Base-by-base conservation (phyloP, 2,113 vertebrate species). In the Prunella himalayana region DNA sequence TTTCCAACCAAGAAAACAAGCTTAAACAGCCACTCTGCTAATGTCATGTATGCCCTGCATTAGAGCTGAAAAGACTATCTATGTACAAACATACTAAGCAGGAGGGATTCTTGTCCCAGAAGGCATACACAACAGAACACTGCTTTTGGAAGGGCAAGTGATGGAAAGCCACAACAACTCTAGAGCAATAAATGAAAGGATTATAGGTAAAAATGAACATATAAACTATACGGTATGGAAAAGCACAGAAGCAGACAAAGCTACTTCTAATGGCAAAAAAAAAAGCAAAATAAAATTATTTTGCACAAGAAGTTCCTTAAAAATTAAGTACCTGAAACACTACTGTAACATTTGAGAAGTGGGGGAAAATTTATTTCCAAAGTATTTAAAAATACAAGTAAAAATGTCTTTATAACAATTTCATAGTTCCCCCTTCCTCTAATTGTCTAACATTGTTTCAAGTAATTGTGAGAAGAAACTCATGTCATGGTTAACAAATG, bases 341-440 rank as follows among this genome's bases (percentile, higher is more conserved):
- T 71, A 37, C 13, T 28, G 31, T 68, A 86, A 83, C 15, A 66
- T 13, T 75, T 94, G 24, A 73, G 11, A 78, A 60, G 18, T 12
- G 11, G 8, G 0, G 1, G 3, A 10, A 50, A 27, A 56, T 1
- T 8, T n/a, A 13, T 22, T 56, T 11, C 5, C 1, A 4, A 86
- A 31, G 15, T 77, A 64, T 28, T 47, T 83, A 72, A 82, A 72
- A 88, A 64, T 19, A 65, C 4, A 75, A 76, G 16, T 47, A 47
- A 86, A 88, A 91, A 56, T 8, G 5, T 37, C 24, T 92, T 82
- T 31, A 47, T 7, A 25, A 54, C 31, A 89, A 51, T 6, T 82
- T 24, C 30, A 66, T 21, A 49, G 53, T 3, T 51, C 7, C 7
- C 23, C 18, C 7, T 37, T 45, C 22, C 25, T 14, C 4, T 30